Evolutionary conservation across 1,140 invertebrate species (phyloP), one percentile per base, ranked within the genome.

Genomic region (Achroia grisella): DNA sequence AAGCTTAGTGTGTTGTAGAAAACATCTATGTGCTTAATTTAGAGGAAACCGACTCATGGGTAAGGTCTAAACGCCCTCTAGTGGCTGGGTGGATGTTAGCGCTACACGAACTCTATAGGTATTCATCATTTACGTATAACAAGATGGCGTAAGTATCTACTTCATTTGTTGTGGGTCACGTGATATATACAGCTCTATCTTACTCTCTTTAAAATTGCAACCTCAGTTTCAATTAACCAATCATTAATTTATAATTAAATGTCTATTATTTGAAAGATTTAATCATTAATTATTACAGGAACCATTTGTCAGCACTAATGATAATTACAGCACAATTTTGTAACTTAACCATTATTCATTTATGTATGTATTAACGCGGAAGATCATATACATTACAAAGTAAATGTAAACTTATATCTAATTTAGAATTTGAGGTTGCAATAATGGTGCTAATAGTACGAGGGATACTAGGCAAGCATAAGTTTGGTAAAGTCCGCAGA

Each of bases 401-500:
- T 3, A 6, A 23, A 3, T 3, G 6, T 23, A 23, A 23, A 3
- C 10, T 23, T 39, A 39, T 13, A 10, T 47, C 43, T 8, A 39
- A 13, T 11, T 40, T 39, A 41, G 42, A 49, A 70, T 62, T 76
- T 80, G 78, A 71, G 65, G 63, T 71, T 57, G 57, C 61, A 73
- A 54, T 37, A 43, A 52, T 36, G 55, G 67, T 67, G 67, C 68
- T 64, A 64, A 53, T 56, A 59, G 62, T 58, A 71, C 71, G 50
- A 67, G 73, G 75, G 73, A 70, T 69, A 74, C 67, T 76, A 76
- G 74, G 69, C 59, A 48, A 71, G 71, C 78, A 71, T 79, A 79
- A 73, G 71, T 77, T 75, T 72, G 65, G 69, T 76, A 63, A 68
- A 76, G 70, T 70, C 74, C 72, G 76, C 71, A 72, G 73, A 69